Percentiles rank a stretch among this genome's conserved stretches.
Conservation (phyloP, 2,888 invertebrate species). For the Unio delphinus region DNA sequence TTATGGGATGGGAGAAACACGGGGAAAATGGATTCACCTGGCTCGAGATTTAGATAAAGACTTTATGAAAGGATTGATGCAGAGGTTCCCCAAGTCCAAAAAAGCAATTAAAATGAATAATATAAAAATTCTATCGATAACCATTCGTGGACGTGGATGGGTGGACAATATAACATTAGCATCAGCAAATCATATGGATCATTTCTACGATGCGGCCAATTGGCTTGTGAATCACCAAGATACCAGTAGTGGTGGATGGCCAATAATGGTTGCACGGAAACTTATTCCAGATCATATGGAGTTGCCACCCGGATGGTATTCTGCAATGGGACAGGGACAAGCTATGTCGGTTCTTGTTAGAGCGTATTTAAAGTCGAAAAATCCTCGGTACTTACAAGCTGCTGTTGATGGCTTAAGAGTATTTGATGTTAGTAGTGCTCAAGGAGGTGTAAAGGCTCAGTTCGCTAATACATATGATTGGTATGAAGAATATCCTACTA, state of each 20-base stretch:
- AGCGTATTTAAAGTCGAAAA: constrained; percentile 84
- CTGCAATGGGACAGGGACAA: constrained; percentile 99
- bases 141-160: constrained; percentile 65
- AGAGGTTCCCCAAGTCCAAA: constrained; percentile 53
- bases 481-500: constrained; percentile 99
- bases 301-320: constrained; percentile 91
- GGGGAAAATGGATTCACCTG: constrained; percentile 80
- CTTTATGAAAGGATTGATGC: constrained; percentile 86
- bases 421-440: constrained; percentile 74
- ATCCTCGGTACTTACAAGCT: constrained; percentile 82
- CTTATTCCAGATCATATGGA: constrained; percentile 58
- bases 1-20: constrained; percentile 81
- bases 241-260: constrained; percentile 89
- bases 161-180: constrained; percentile 66
- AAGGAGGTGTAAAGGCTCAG: constrained; percentile 61
- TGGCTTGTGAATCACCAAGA: constrained; percentile 94
- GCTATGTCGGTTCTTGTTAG: constrained; percentile 91
- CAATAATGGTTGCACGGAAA: constrained; percentile 82
- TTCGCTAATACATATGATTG: constrained; percentile 90
- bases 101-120: constrained; percentile 38
- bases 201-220: constrained; percentile 92
- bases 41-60: constrained; percentile 92
- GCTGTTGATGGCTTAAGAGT: constrained; percentile 86
- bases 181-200: constrained; percentile 88
- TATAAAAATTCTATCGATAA: constrained; percentile 52